Evolutionary conservation across 1,140 invertebrate genomes (phyloP), one percentile per base, ranked within the genome.

Genomic region (Drosophila varians): DNA sequence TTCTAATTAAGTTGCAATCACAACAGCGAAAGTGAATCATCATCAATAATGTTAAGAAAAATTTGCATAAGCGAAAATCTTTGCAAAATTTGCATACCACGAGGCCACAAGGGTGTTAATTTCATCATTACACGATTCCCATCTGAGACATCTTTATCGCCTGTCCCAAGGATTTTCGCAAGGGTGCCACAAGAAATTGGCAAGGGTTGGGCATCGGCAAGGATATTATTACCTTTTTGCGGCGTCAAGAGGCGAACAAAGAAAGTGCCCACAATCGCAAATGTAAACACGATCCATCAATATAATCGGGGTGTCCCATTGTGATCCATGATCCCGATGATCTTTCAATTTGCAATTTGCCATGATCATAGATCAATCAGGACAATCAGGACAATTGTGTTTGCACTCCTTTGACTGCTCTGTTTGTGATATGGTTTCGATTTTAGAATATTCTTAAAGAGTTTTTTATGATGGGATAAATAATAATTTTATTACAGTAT

Each of bases 211-310:
- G n/a, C n/a, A n/a, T n/a, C n/a, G n/a, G 23, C 34, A 31, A 38
- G 40, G 28, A 43, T 16, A 11, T 49, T 23, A 53, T 49, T 23
- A 53, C 40, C 54, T 12, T 54, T 47, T 48, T 58, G 54, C 77
- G 31, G 55, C 49, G 78, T 83, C 78, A 83, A 83, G 74, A 78
- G 79, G 42, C 52, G 45, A 55, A 72, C 65, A 80, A 72, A 31
- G 28, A 28, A 48, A 56, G 74, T 74, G 62, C 74, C 79, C 78
- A 78, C 80, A 83, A 72, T 78, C 55, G 58, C 62, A 71, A 57
- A 78, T 74, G 66, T 71, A 83, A 82, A 82, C 74, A 82, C 38
- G 48, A 83, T 74, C 46, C 8, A 21, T 65, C 68, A 56, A 80
- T 36, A 46, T 71, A 56, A 57, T 62, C 74, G 54, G 60, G 60